Evolutionary conservation across 1,140 invertebrate genomes (phyloP).

Genomic region (Meloidogyne hapla): DNA sequence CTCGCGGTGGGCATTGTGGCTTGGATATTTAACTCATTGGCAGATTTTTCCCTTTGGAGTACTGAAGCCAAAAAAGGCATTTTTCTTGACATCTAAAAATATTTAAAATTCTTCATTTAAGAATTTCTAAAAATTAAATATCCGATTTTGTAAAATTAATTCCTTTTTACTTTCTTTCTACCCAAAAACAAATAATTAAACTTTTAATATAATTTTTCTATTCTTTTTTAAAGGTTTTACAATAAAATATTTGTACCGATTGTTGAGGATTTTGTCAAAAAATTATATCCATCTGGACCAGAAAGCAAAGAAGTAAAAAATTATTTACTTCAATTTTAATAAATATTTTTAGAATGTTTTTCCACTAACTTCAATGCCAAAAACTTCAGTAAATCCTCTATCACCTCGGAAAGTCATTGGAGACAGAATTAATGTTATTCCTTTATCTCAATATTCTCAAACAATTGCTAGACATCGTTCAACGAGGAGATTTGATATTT

Average conservation of each 20-base stretch:
- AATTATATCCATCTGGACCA: constrained; percentile 38
- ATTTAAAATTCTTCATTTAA: constrained; percentile 2
- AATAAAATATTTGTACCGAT: constrained; percentile 53
- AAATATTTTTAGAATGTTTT: constrained; percentile 45
- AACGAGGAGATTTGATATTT: constrained; percentile 39
- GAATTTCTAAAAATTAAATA: too few species aligned
- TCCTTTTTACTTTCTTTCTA: too few species aligned
- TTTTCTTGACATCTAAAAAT: too few species aligned
- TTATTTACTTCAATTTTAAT: constrained; percentile 6
- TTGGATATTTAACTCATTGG: too few species aligned
- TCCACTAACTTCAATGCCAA: constrained; percentile 43
- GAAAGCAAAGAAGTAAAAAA: constrained; percentile 51
- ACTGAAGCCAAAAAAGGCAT: too few species aligned
- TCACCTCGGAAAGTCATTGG: constrained; percentile 48
- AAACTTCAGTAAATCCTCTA: constrained; percentile 39
- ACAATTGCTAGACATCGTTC: constrained; percentile 26
- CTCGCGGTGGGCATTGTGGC: too few species aligned
- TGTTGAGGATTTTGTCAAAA: constrained; percentile 57
- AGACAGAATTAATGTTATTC: constrained; percentile 44
- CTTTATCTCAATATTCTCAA: constrained; percentile 37
- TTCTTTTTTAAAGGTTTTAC: constrained; percentile 40
- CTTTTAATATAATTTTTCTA: too few species aligned
- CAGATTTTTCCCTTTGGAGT: too few species aligned
- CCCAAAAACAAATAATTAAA: too few species aligned
- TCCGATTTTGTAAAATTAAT: too few species aligned